Evolutionary conservation across 2,888 invertebrate genomes (phyloP).

Genomic region (Capitulum mitella): DNA sequence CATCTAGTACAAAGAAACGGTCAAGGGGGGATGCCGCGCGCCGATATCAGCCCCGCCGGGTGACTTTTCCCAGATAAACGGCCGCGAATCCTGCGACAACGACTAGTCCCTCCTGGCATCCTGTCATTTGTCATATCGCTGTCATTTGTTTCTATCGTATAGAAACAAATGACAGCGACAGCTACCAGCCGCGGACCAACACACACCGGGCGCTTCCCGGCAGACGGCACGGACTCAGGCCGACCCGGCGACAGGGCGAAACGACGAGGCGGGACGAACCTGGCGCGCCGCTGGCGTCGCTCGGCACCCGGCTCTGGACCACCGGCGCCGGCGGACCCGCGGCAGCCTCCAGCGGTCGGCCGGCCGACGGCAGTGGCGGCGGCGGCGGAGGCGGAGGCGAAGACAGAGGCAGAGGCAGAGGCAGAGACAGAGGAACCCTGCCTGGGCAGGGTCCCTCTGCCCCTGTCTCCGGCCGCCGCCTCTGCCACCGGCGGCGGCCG

Average conservation of each 20-base stretch:
- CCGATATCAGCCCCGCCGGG: not conserved
- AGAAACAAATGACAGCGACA: not conserved
- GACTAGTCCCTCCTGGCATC: no score
- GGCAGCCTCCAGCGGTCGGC: not conserved
- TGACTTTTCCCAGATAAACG: not conserved
- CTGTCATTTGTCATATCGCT: no score
- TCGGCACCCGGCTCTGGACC: not conserved
- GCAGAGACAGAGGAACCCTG: no score
- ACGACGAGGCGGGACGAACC: not conserved
- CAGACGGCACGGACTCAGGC: not conserved
- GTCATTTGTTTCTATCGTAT: no score
- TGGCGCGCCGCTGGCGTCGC: slow-evolving; percentile 5
- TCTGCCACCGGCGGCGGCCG: no score
- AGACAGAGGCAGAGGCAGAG: no score
- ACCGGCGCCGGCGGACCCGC: not conserved
- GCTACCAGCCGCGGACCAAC: not conserved
- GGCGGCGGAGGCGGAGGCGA: not conserved
- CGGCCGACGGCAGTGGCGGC: not conserved
- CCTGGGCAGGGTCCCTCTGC: no score
- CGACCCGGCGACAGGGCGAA: not conserved
- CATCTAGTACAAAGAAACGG: not conserved
- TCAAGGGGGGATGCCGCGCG: not conserved
- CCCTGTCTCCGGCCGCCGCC: no score
- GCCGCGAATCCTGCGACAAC: not conserved
- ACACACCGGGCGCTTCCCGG: not conserved